phyloP scores from a whole-genome alignment of 53 echinoderm and acorn worm genomes.

The Mesocentrotus franciscanus region DNA sequence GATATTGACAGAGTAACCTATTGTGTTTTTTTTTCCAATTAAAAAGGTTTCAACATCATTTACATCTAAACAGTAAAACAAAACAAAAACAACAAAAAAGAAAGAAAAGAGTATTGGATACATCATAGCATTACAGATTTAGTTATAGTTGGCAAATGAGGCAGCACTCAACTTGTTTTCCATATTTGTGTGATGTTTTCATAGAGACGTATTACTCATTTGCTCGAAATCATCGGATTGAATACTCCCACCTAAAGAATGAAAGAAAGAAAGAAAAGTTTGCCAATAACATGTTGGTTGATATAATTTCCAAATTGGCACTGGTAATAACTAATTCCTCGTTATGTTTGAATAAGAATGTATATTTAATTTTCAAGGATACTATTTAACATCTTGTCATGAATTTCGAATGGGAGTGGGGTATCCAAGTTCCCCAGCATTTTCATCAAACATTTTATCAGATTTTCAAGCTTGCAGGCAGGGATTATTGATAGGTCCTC shows the following conservation, averaged over 20 bases:
- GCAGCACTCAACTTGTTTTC: neutral
- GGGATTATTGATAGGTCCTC: neutral
- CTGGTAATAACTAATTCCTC: too few species aligned
- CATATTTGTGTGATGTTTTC: neutral
- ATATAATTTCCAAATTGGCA: neutral
- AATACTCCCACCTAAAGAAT: conserved; percentile 31
- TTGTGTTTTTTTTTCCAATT: neutral
- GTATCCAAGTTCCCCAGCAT: too few species aligned
- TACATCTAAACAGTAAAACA: neutral
- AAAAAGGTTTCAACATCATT: neutral
- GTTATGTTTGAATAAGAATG: too few species aligned
- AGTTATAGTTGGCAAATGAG: conserved; percentile 19
- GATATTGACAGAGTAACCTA: neutral
- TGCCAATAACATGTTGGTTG: neutral
- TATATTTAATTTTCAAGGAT: neutral
- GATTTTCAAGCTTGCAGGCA: too few species aligned
- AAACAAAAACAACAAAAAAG: too few species aligned
- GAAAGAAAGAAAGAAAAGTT: conserved; percentile 14
- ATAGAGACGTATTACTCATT: conserved; percentile 37
- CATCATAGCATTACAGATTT: neutral
- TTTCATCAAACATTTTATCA: too few species aligned
- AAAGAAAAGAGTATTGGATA: conserved; percentile 11
- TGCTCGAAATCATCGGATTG: conserved; percentile 17
- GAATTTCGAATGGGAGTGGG: too few species aligned
- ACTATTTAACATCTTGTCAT: neutral